Evolutionary conservation across 92 coral and sea anemone species (phyloP).

Genomic region (Porites lobata): DNA sequence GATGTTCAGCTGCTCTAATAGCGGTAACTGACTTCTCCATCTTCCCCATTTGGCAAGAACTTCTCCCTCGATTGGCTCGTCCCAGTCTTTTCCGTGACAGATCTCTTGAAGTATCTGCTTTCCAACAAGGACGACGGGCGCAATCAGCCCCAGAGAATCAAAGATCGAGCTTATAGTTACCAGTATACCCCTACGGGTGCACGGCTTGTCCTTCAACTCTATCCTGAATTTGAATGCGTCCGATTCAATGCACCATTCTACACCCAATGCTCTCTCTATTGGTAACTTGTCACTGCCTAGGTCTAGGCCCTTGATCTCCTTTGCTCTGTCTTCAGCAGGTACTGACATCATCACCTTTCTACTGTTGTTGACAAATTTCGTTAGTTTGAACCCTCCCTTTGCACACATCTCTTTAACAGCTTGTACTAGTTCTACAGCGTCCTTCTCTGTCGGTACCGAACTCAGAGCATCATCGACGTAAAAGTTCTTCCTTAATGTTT

Average conservation of each 20-base stretch:
- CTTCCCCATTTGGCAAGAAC: too few relatives aligned
- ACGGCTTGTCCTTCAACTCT: slow-evolving; percentile 13
- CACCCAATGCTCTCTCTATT: slow-evolving; percentile 32
- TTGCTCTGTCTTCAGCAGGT: slow-evolving; percentile 4
- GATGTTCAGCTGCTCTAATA: too few relatives aligned
- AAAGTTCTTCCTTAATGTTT: slow-evolving; percentile 3
- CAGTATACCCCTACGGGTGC: neutral
- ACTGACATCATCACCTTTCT: slow-evolving; percentile 1
- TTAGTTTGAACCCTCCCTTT: slow-evolving; percentile 16
- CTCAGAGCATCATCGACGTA: slow-evolving; percentile 20
- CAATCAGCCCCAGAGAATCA: slow-evolving; percentile 9
- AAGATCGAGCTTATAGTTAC: neutral
- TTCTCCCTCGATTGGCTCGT: too few relatives aligned
- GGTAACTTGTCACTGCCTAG: slow-evolving; percentile 12
- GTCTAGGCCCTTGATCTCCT: slow-evolving; percentile 4
- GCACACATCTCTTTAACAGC: neutral
- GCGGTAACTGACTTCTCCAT: too few relatives aligned
- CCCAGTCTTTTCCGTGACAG: too few relatives aligned
- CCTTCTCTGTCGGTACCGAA: slow-evolving; percentile 1
- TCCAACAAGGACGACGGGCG: slow-evolving; percentile 15
- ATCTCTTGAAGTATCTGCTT: slow-evolving; percentile 25
- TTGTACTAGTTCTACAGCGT: neutral
- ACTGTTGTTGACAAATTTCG: slow-evolving; percentile 30
- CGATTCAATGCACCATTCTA: slow-evolving; percentile 26
- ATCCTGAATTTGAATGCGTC: slow-evolving; percentile 19